Percentiles rank a stretch among this genome's conserved stretches.
Conservation (phyloP, 2,888 invertebrate species). For the Melieria picta region DNA sequence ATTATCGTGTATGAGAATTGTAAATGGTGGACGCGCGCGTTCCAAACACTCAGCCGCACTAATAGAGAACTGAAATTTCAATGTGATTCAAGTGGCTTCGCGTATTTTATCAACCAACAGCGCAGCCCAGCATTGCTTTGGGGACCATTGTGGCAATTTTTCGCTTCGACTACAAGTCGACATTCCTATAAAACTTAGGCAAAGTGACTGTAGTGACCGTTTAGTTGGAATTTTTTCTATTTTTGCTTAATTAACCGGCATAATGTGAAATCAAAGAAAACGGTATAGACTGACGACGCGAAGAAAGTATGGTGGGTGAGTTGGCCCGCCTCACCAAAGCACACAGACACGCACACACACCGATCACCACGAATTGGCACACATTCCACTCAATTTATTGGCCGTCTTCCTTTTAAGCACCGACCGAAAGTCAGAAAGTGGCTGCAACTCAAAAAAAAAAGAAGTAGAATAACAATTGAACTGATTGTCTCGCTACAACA, state of each 20-base stretch:
- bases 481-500: conserved; percentile 34
- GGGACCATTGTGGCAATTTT: conserved; percentile 8
- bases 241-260: no score
- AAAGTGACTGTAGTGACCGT: no score
- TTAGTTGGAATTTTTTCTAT: no score
- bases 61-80: conserved; percentile 36
- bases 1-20: no score
- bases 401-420: conserved; percentile 1
- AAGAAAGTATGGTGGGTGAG: no score
- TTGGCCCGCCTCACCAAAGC: neutral
- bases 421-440: no score
- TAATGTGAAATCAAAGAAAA: no score
- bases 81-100: conserved; percentile 32
- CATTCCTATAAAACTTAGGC: no score
- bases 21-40: neutral
- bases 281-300: no score
- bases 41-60: neutral
- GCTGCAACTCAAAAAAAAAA: neutral
- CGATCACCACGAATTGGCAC: conserved; percentile 24
- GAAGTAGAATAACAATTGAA: conserved; percentile 37
- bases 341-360: conserved; percentile 14
- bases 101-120: conserved; percentile 25
- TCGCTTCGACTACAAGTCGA: neutral
- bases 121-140: neutral
- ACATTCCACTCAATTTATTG: conserved; percentile 33